Conservation (phyloP, 2,113 vertebrate species). For the Corydoras maculifer region DNA sequence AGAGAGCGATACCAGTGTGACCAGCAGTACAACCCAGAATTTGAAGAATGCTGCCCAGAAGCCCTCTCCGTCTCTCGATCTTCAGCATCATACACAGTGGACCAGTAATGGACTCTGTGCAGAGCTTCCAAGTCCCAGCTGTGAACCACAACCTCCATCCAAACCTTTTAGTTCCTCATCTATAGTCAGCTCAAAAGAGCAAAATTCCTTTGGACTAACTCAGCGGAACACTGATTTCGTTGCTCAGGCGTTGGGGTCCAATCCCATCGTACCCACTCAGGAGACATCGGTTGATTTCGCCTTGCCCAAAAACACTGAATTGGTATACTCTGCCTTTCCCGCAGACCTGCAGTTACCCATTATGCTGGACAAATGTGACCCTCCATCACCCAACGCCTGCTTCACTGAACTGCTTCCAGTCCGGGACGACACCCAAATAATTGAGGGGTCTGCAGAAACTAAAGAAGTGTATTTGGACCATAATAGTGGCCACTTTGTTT, state of each 20-base stretch:
- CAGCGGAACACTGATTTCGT: conserved; percentile 11
- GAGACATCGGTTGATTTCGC: conserved; percentile 39
- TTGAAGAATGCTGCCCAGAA: conserved; percentile 46
- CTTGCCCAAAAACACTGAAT: conserved; percentile 44
- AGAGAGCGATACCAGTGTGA: conserved; percentile 71
- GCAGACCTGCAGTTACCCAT: conserved; percentile 48
- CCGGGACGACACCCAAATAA: conserved; percentile 36
- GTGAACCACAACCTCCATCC: too few relatives aligned
- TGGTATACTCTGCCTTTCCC: conserved; percentile 41
- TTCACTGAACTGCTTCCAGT: conserved; percentile 54
- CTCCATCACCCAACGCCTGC: conserved; percentile 40
- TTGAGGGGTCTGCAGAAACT: conserved; percentile 37
- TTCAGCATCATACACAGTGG: conserved; percentile 36
- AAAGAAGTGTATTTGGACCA: conserved; percentile 52
- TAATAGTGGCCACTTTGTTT: conserved; percentile 49
- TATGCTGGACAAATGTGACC: conserved; percentile 54
- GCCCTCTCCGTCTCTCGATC: conserved; percentile 47
- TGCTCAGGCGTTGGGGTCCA: conserved; percentile 20
- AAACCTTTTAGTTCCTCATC: too few relatives aligned
- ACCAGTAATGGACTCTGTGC: conserved; percentile 42
- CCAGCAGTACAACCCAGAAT: conserved; percentile 56
- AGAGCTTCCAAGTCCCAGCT: conserved; percentile 29
- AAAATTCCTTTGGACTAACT: neutral
- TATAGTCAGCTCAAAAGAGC: too few relatives aligned
- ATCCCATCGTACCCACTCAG: conserved; percentile 13